Evolutionary conservation across 2,113 vertebrate species (phyloP).

Genomic region (Cardinalis cardinalis): DNA sequence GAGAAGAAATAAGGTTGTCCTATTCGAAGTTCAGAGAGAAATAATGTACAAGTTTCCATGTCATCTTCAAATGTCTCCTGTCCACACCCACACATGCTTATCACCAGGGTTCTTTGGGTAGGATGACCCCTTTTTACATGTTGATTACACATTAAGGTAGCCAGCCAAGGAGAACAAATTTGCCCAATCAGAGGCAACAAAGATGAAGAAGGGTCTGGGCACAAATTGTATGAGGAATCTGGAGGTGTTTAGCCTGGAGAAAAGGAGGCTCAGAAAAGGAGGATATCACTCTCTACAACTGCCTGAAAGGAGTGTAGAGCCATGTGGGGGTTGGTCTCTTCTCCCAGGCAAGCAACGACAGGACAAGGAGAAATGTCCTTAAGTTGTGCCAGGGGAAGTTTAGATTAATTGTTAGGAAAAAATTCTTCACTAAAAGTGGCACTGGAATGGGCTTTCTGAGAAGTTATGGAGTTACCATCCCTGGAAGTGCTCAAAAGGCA

Average conservation of each 20-base stretch:
- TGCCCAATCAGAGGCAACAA: not conserved
- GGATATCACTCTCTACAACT: not conserved
- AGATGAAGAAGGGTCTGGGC: not conserved
- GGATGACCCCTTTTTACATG: not conserved
- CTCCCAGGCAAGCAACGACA: not conserved
- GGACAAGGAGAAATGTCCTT: not conserved
- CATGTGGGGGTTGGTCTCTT: rapidly evolving
- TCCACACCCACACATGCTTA: not conserved
- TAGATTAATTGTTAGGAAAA: not conserved
- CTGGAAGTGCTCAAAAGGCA: not conserved
- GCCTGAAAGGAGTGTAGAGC: not conserved
- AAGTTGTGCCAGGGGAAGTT: not conserved
- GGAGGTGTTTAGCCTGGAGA: not conserved
- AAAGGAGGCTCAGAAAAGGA: not conserved
- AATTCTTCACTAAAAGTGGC: not conserved
- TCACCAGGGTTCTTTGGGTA: not conserved
- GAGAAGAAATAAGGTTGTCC: not conserved
- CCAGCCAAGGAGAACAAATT: not conserved
- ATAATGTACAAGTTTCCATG: not conserved
- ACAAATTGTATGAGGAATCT: not conserved
- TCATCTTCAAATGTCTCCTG: not conserved
- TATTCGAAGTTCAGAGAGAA: not conserved
- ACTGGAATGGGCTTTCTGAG: not conserved
- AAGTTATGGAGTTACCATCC: not conserved
- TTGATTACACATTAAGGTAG: not conserved